phyloP scores from a whole-genome alignment of 2,888 invertebrate genomes.

The Deroplatys truncata region DNA sequence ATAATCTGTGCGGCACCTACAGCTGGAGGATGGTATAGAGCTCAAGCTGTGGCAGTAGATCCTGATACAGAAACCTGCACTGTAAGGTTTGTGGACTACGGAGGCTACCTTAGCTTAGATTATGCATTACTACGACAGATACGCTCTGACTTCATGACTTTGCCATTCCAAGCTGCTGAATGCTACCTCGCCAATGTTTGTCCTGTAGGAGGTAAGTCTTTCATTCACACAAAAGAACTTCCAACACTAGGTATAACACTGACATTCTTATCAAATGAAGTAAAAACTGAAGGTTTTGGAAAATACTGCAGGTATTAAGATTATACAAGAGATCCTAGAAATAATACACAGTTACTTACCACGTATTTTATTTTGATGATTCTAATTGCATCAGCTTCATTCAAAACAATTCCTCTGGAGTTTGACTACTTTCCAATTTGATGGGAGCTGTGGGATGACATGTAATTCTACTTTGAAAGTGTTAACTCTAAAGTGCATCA shows the following conservation, averaged over 20 bases:
- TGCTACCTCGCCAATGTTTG: constrained; percentile 86
- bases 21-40: constrained; percentile 84
- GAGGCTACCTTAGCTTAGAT: constrained; percentile 81
- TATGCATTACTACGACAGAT: constrained; percentile 83
- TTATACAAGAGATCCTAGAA: no score
- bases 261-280: neutral
- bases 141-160: constrained; percentile 84
- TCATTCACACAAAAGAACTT: neutral
- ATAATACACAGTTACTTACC: no score
- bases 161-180: constrained; percentile 97
- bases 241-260: neutral
- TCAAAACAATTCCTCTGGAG: no score
- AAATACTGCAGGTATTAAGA: no score
- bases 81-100: constrained; percentile 90
- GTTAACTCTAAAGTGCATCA: no score
- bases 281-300: neutral
- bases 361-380: no score
- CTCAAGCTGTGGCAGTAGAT: constrained; percentile 69
- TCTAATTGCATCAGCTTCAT: no score
- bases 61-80: constrained; percentile 68
- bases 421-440: no score
- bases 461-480: no score
- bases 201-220: constrained; percentile 63
- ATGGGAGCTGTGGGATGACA: no score
- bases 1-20: constrained; percentile 86